Conservation (phyloP, 2,797 vertebrate genomes). For the Gymnopithys bicolor region DNA sequence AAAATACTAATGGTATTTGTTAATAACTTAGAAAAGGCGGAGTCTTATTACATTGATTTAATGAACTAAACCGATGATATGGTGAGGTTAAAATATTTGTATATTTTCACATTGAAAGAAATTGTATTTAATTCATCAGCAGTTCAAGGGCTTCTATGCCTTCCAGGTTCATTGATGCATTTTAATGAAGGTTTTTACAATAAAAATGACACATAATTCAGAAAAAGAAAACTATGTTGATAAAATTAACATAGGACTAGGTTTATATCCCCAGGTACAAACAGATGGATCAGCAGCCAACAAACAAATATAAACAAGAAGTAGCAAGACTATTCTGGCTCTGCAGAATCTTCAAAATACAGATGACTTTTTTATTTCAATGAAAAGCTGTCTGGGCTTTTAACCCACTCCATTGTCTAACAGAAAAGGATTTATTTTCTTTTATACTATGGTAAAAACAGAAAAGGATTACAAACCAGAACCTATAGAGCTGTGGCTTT, state of each 20-base stretch:
- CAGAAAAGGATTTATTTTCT: not conserved
- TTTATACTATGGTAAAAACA: not conserved
- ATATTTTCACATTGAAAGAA: not conserved
- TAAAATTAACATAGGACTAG: not conserved
- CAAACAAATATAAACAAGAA: not conserved
- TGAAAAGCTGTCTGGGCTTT: not conserved
- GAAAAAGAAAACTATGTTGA: not conserved
- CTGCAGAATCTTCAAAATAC: not conserved
- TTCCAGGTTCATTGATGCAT: not conserved
- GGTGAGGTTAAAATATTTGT: not conserved
- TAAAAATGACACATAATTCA: not conserved
- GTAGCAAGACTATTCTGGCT: not conserved
- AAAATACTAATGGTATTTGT: not conserved
- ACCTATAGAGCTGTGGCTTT: not conserved
- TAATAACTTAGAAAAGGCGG: not conserved
- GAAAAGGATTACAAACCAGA: not conserved
- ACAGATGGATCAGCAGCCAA: not conserved
- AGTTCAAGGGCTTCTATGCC: not conserved
- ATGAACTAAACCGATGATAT: not conserved
- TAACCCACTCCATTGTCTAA: not conserved
- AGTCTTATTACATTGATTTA: not conserved
- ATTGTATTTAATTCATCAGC: not conserved
- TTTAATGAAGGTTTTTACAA: not conserved
- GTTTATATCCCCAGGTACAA: not conserved
- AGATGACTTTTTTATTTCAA: not conserved